phyloP scores from a whole-genome alignment of 2,797 vertebrate genomes.

The Mionectes olivaceus region DNA sequence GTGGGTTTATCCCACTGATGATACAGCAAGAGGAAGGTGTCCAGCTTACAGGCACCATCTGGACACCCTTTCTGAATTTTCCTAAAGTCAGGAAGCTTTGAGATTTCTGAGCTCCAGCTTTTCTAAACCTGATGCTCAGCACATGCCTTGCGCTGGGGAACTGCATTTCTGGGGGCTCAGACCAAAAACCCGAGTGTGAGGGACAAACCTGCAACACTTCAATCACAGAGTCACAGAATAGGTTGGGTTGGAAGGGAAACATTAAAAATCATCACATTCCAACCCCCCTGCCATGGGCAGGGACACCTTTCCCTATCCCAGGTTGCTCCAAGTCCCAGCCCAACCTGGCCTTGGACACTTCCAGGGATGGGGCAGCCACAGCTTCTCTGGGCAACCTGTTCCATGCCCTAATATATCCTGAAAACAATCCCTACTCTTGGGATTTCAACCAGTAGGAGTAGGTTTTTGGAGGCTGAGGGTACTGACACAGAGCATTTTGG shows the following conservation, averaged over 20 bases:
- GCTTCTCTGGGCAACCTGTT: neutral
- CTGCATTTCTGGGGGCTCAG: neutral
- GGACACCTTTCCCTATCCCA: neutral
- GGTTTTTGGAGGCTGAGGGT: neutral
- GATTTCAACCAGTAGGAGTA: neutral
- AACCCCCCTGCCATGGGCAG: neutral
- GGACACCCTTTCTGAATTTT: neutral
- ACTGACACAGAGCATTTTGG: neutral
- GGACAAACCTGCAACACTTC: neutral
- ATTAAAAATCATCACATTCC: too few relatives aligned
- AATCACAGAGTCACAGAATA: neutral
- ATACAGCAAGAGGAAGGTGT: neutral
- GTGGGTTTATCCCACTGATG: neutral
- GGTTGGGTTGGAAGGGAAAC: neutral
- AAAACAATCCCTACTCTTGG: neutral
- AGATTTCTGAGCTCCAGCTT: neutral
- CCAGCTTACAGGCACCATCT: too few relatives aligned
- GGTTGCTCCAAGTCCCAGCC: neutral
- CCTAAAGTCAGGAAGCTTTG: neutral
- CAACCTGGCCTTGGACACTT: neutral
- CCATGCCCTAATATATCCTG: neutral
- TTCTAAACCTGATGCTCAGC: neutral
- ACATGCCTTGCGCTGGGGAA: neutral
- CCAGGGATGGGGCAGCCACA: neutral
- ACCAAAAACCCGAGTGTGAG: neutral